A percentile compares a stretch with the other conserved stretches of the same genome.
phyloP scores from a whole-genome alignment of 2,888 invertebrate species.

The Chesias legatella region DNA sequence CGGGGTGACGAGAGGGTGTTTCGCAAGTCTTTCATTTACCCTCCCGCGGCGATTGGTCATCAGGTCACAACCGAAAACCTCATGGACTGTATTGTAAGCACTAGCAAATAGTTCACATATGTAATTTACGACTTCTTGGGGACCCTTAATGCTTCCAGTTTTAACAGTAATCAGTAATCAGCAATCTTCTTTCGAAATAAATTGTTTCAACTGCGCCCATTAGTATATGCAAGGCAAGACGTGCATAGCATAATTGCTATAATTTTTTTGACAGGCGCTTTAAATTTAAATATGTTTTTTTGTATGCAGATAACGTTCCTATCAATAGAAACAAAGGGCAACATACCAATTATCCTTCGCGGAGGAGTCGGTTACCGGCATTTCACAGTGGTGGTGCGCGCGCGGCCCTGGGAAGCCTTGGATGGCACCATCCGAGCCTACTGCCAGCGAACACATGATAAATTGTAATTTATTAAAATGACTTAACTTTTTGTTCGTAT shows the following conservation, averaged over 20 bases:
- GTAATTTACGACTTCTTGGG: too few species aligned
- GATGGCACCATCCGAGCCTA: conserved; percentile 48
- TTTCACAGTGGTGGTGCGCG: conserved; percentile 46
- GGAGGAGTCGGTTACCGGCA: conserved; percentile 56
- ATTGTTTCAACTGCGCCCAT: too few species aligned
- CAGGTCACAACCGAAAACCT: conserved; percentile 42
- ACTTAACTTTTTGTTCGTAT: too few species aligned
- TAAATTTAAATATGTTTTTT: not conserved
- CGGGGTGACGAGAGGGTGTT: conserved; percentile 46
- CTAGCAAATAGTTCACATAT: not conserved
- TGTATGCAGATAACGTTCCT: conserved; percentile 48
- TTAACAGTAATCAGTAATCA: too few species aligned
- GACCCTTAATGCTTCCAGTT: too few species aligned
- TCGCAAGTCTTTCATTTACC: conserved; percentile 41
- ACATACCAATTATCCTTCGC: conserved; percentile 53
- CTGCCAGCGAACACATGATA: conserved; percentile 30
- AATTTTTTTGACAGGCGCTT: not conserved
- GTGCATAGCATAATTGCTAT: too few species aligned
- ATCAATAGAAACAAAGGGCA: conserved; percentile 48
- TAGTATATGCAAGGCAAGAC: too few species aligned
- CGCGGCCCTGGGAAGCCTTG: conserved; percentile 38
- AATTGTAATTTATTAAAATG: too few species aligned
- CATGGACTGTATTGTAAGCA: conserved; percentile 51
- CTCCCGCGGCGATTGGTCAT: conserved; percentile 37
- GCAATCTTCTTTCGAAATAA: too few species aligned